phyloP scores from a whole-genome alignment of 2,113 vertebrate genomes.

The Hemibagrus wyckioides region DNA sequence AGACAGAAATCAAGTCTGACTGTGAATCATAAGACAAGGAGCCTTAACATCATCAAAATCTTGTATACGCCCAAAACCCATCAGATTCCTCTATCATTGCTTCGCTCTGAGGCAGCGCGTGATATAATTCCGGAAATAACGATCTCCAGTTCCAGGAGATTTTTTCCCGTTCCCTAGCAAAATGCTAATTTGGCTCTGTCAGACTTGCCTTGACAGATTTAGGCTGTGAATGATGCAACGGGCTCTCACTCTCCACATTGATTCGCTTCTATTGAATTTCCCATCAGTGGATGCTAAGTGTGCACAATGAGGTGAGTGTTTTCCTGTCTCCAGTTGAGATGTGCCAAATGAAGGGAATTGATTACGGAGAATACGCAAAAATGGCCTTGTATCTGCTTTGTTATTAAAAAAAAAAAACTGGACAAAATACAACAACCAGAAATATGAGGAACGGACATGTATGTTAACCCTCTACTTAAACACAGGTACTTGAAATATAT shows the following conservation, averaged over 20 bases:
- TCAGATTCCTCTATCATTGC: constrained; percentile 11
- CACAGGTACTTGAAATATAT: background rate
- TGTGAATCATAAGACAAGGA: constrained; percentile 39
- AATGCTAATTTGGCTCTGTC: constrained; percentile 51
- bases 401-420: background rate
- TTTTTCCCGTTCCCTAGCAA: constrained; percentile 35
- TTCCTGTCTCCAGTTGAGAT: constrained; percentile 38
- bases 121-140: constrained; percentile 3
- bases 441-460: background rate
- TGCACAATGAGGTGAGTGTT: constrained; percentile 36
- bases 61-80: constrained; percentile 16
- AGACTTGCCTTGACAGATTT: constrained; percentile 49
- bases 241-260: constrained; percentile 18
- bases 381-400: background rate
- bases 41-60: constrained; percentile 40
- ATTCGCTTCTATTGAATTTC: constrained; percentile 45
- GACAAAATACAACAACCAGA: background rate
- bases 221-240: constrained; percentile 40
- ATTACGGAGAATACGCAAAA: constrained; percentile 8
- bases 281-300: constrained; percentile 36
- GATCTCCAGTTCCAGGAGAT: constrained; percentile 18
- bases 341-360: constrained; percentile 24
- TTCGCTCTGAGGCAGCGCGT: constrained; percentile 49
- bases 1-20: constrained; percentile 28
- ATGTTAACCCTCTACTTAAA: too few species aligned